Evolutionary conservation across 2,888 invertebrate species (phyloP), one percentile per base, ranked within the genome.

Genomic region (Callyntrura guangdongensis): DNA sequence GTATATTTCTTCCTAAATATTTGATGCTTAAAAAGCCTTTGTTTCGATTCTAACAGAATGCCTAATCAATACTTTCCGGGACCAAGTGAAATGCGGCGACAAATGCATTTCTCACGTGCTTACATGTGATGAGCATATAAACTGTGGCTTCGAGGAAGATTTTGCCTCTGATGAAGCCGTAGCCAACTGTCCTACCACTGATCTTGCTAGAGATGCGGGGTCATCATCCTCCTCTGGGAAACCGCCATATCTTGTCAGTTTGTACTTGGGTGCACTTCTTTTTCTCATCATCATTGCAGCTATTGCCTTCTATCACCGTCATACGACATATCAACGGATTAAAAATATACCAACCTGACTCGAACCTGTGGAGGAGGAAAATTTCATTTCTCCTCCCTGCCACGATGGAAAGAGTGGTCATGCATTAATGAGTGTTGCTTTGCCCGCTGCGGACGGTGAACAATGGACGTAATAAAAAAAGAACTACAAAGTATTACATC

Each of bases 101-200:
- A 91, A 88, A 17, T 94, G 94, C 81, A 93, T 94, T 81, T 86
- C 93, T 9, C 90, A 92, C 22, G 49, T 74, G n/a, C 74, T 94
- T 0, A 92, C 89, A 72, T 94, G 94, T 82, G 94, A 94, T 77
- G 91, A 92, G 36, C 88, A 92, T 27, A 92, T 92, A 11, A 92
- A 93, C 22, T 94, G 94, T 82, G 94, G 93, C 27, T 93, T 91
- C 59, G 88, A 92, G 22, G 93, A 91, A 27, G 91, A 91, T 25
- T 94, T 94, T 47, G 93, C 92, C 9, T 67, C 84, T 11, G 94
- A 94, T 64, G 94, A 94, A 85, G 82, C 74, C 20, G 94, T 93
- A 85, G 82, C 74, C 20, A 79, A 85, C 69, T 93, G 93, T 87
- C 36, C 86, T 17, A 69, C 87, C 72, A 20, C 27, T n/a, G 87